Evolutionary conservation across 2,113 vertebrate genomes (phyloP), one percentile per base, ranked within the genome.

Genomic region (Chascanopsetta lugubris): DNA sequence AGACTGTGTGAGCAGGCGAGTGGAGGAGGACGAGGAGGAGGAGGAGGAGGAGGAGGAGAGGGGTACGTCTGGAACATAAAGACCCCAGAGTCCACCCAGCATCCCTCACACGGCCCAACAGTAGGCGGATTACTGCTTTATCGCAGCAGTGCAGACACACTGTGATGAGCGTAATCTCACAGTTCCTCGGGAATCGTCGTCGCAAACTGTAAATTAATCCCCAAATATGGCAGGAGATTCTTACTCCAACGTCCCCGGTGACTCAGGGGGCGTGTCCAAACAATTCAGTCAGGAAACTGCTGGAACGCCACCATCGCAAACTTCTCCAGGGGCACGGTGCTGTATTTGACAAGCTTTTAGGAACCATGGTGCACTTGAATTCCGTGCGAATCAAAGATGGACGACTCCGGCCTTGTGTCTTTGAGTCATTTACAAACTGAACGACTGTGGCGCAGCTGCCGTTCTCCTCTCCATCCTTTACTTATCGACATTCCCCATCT

Each of bases 121-220:
- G 53, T 70, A 20, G 69, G 66, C 29, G 48, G 83, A 88, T 87
- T 88, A 86, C 51, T 45, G 71, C 59, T 79, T 87, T 85, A 85
- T 87, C 87, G 63, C 63, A 57, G 68, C 55, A 62, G 25, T 57
- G 61, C 85, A 89, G 84, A 75, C 64, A 25, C 62, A 73, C 69
- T 73, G 60, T 49, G 57, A 57, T 22, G 6, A 74, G 67, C 61
- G 76, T 83, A 80, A 87, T 70, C 79, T 69, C 69, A 64, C 63
- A 72, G 40, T 72, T 85, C 72, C 78, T 54, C 7, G 18, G 77
- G 84, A 84, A 71, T 83, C 63, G 72, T 75, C 47, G 75, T 86
- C 63, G 80, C 62, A 27, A n/a, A 69, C 80, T 57, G 64, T 75
- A 75, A 86, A 85, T 77, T 46, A 86, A 85, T 84, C 82, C 73